Evolutionary conservation across 2,113 vertebrate species (phyloP).

Genomic region (Candoia aspera): DNA sequence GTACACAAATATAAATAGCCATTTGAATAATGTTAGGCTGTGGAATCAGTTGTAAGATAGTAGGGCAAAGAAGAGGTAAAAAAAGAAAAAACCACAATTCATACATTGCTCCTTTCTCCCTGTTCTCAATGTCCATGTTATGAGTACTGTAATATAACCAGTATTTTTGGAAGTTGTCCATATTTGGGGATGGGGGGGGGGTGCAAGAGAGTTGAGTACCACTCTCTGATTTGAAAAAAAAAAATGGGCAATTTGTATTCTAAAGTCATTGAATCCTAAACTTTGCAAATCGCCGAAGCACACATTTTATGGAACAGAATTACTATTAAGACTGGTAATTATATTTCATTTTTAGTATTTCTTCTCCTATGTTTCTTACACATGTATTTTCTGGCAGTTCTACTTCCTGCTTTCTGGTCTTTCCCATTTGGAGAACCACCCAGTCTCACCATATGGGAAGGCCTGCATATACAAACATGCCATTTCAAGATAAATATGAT

Average conservation of each 20-base stretch:
- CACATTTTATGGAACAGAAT: not conserved
- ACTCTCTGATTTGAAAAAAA: slow-evolving; percentile 17
- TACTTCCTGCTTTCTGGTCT: fast-evolving
- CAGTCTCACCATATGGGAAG: not conserved
- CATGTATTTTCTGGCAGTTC: not conserved
- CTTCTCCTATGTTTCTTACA: not conserved
- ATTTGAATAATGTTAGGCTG: slow-evolving; percentile 56
- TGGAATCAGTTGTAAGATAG: slow-evolving; percentile 43
- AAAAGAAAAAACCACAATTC: slow-evolving; percentile 49
- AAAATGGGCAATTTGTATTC: slow-evolving; percentile 1
- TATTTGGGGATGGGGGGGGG: not conserved
- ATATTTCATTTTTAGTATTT: not conserved
- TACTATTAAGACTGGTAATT: not conserved
- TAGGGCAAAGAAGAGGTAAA: slow-evolving; percentile 7
- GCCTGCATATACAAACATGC: not conserved
- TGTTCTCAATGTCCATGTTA: slow-evolving; percentile 15
- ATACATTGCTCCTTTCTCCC: slow-evolving; percentile 19
- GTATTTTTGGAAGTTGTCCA: slow-evolving; percentile 23
- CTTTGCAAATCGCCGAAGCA: not conserved
- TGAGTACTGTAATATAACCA: slow-evolving; percentile 18
- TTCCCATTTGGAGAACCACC: not conserved
- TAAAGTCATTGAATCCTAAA: slow-evolving; percentile 2
- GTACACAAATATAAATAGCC: slow-evolving; percentile 63
- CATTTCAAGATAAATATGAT: not conserved
- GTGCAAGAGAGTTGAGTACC: not conserved